Conservation (phyloP, 2,888 invertebrate genomes). For the Sericinus montela region DNA sequence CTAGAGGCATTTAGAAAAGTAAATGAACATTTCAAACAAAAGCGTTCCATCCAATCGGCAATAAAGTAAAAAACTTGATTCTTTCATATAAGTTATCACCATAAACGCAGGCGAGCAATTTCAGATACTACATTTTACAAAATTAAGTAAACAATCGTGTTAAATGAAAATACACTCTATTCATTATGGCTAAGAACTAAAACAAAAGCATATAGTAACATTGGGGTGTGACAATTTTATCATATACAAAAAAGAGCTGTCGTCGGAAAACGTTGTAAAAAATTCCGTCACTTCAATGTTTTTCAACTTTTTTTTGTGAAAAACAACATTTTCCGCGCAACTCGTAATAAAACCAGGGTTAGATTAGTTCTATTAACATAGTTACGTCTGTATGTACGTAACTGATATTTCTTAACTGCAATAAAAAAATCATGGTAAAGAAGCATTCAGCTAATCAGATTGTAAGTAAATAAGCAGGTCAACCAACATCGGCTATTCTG, state of each 20-base stretch:
- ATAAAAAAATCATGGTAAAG: too few relatives aligned
- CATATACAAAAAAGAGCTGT: slow-evolving; percentile 39
- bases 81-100: slow-evolving; percentile 57
- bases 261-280: slow-evolving; percentile 45
- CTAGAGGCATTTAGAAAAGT: slow-evolving; percentile 33
- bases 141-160: slow-evolving; percentile 15
- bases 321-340: slow-evolving; percentile 1
- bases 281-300: slow-evolving; percentile 41
- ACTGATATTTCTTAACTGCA: too few relatives aligned
- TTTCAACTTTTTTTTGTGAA: slow-evolving; percentile 18
- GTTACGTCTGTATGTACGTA: too few relatives aligned
- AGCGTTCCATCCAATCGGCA: slow-evolving; percentile 41
- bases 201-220: slow-evolving; percentile 15
- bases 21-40: slow-evolving; percentile 37
- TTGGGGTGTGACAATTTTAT: slow-evolving; percentile 39
- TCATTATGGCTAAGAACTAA: neutral
- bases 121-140: slow-evolving; percentile 26
- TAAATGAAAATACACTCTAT: slow-evolving; percentile 34
- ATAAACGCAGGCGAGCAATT: slow-evolving; percentile 41
- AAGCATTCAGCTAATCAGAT: too few relatives aligned
- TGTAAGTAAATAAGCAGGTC: too few relatives aligned
- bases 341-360: too few relatives aligned
- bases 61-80: slow-evolving; percentile 42
- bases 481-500: too few relatives aligned
- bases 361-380: too few relatives aligned